Evolutionary conservation across 2,888 invertebrate species (phyloP).

Genomic region (Polietes domitor): DNA sequence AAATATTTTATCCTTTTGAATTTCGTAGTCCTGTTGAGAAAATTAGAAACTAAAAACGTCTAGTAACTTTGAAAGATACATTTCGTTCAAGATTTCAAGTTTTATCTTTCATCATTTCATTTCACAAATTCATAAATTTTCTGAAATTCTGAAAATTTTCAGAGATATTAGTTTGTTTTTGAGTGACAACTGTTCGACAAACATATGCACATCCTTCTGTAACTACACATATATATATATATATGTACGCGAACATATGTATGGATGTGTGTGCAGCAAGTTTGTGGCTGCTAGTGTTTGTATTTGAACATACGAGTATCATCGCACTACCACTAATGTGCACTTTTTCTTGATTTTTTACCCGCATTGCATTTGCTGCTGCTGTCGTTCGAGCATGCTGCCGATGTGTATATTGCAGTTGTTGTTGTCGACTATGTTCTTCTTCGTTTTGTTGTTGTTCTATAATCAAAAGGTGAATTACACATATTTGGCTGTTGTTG

Average conservation of each 20-base stretch:
- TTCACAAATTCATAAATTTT: no score
- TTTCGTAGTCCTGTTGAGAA: no score
- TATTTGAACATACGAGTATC: conserved; percentile 6
- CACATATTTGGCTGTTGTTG: conserved; percentile 56
- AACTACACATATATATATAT: no score
- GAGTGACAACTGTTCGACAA: conserved; percentile 1
- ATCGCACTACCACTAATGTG: conserved; percentile 38
- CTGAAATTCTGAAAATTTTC: no score
- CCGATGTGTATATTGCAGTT: conserved; percentile 21
- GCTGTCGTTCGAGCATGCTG: conserved; percentile 9
- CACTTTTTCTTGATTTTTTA: conserved; percentile 62
- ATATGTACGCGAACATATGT: not conserved
- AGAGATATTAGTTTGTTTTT: no score
- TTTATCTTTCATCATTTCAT: no score
- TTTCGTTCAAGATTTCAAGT: no score
- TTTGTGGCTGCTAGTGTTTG: not conserved
- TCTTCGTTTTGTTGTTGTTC: conserved; percentile 42
- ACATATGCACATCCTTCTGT: no score
- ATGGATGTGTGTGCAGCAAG: not conserved
- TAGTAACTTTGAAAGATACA: no score
- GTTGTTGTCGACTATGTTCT: not conserved
- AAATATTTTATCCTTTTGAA: no score
- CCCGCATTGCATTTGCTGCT: conserved; percentile 64
- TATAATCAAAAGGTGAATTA: conserved; percentile 63
- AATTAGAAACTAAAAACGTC: no score